Evolutionary conservation across 2,113 vertebrate species (phyloP).

Genomic region (Ptychochromis oligacanthus): DNA sequence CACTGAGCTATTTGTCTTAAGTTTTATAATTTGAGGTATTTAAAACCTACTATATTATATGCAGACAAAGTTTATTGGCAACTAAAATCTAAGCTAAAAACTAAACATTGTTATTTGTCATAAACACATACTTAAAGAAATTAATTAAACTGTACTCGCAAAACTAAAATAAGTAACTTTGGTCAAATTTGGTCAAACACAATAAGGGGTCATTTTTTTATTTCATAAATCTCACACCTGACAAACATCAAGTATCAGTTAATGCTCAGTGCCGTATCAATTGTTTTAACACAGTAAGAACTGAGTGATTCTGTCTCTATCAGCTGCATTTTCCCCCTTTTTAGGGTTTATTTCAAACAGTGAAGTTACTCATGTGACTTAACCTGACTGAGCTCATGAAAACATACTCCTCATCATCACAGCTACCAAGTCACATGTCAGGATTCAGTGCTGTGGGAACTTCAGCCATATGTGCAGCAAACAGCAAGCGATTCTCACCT

Average conservation of each 20-base stretch:
- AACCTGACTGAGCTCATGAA: neutral
- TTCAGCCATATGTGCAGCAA: neutral
- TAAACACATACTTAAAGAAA: too few relatives aligned
- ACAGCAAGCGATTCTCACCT: neutral
- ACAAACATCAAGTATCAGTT: neutral
- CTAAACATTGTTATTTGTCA: too few relatives aligned
- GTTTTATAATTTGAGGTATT: too few relatives aligned
- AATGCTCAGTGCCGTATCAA: neutral
- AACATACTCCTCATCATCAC: neutral
- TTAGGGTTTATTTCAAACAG: neutral
- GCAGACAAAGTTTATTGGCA: too few relatives aligned
- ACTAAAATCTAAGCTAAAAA: too few relatives aligned
- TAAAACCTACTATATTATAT: too few relatives aligned
- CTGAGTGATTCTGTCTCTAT: neutral
- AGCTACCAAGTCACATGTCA: neutral
- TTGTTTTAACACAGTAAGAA: neutral
- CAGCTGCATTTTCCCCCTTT: neutral
- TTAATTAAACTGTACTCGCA: neutral
- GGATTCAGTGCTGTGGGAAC: neutral
- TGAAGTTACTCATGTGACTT: neutral
- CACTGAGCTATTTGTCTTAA: neutral
- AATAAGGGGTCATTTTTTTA: neutral
- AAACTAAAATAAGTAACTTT: fast-evolving
- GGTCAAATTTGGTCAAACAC: neutral
- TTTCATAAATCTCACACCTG: neutral